Evolutionary conservation across 2,113 vertebrate species (phyloP).

Genomic region (Probosciger aterrimus): DNA sequence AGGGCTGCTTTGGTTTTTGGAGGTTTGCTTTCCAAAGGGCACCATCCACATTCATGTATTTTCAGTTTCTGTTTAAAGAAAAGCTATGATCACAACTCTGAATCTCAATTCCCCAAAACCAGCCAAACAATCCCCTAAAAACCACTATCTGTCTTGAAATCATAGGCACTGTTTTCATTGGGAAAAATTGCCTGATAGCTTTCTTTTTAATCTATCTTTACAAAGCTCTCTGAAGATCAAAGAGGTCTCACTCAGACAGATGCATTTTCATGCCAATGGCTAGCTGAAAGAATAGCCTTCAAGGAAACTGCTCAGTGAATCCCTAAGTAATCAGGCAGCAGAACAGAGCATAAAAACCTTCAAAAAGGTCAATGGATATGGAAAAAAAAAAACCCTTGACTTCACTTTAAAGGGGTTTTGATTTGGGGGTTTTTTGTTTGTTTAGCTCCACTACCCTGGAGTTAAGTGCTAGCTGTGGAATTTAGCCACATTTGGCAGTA

Average conservation of each 20-base stretch:
- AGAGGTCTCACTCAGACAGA: slow-evolving; percentile 58
- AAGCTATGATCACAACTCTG: not conserved
- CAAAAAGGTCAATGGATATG: slow-evolving; percentile 44
- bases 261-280: slow-evolving; percentile 65
- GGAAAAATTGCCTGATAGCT: slow-evolving; percentile 47
- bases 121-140: not conserved
- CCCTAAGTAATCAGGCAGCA: slow-evolving; percentile 61
- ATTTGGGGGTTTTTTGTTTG: not conserved
- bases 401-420: not conserved
- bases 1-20: not conserved
- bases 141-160: slow-evolving; percentile 31
- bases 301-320: slow-evolving; percentile 63
- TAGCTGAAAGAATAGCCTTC: slow-evolving; percentile 61
- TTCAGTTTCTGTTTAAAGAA: not conserved
- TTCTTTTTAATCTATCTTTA: slow-evolving; percentile 66
- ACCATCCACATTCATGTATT: not conserved
- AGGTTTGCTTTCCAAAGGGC: not conserved
- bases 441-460: not conserved
- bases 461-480: not conserved
- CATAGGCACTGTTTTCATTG: slow-evolving; percentile 33
- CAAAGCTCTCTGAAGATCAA: slow-evolving; percentile 71
- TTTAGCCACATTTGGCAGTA: not conserved
- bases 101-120: not conserved
- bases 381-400: not conserved
- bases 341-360: slow-evolving; percentile 44